Base-by-base conservation (phyloP, 2,888 invertebrate genomes). In the Drosophila subsilvestris region DNA sequence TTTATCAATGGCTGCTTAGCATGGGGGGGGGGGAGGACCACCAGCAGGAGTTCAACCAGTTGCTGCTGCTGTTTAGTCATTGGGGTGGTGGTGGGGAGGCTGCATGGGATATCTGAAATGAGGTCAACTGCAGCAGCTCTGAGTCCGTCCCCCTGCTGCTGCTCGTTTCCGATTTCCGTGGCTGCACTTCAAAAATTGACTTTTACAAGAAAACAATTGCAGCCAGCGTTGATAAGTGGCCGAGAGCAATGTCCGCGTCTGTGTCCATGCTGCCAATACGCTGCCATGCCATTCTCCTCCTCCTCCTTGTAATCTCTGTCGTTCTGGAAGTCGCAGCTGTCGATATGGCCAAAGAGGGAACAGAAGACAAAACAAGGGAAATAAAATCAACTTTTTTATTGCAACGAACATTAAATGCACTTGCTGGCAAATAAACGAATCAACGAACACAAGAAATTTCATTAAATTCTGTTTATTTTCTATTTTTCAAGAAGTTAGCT, bases 161-260 rank as follows among this genome's bases (percentile, higher is more conserved):
- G 75, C 77, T 75, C 78, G 86, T 82, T 83, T 85, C 83, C 86
- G 82, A 82, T 82, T 85, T 83, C 81, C 81, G 79, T 72, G 77
- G 75, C 60, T 74, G 83, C 82, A 85, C 83, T 83, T 87, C 88
- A 83, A 85, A 83, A 83, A 83, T 87, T 87, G 86, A 83, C 83
- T 83, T 87, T 87, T 84, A 87, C 83, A 84, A 84, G 83, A 84
- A 84, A 84, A 84, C 88, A 84, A 84, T 84, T 84, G 83, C 86
- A 81, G 75, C 85, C 81, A 76, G 74, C 48, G 69, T 75, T 84
- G 83, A 87, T 87, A 84, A 84, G 83, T 84, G 88, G 76, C 74
- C 63, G 73, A 70, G 57, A 72, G 75, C 61, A 63, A 60, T 60
- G 61, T 59, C 73, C 73, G 59, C 56, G 47, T 58, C 60, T 57